A percentile compares a stretch with the other conserved stretches of the same genome.
Conservation (phyloP, 92 coral and sea anemone species). For the Montipora capitata region DNA sequence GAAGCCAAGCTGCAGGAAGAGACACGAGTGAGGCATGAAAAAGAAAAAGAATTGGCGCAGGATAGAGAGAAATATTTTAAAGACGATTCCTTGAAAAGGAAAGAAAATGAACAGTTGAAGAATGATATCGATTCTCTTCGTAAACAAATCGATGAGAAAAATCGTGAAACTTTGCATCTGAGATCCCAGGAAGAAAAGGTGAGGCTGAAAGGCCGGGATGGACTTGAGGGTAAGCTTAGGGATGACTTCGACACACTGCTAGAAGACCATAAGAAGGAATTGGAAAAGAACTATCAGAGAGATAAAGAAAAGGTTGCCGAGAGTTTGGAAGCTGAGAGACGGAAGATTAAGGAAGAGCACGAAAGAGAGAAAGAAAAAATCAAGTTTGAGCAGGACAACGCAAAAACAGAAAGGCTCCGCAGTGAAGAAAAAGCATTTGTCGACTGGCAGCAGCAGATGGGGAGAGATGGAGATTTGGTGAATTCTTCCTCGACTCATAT, state of each 20-base stretch:
- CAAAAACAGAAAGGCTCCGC: slow-evolving; percentile 45
- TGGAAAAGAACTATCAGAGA: slow-evolving; percentile 74
- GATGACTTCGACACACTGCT: slow-evolving; percentile 92
- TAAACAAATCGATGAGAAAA: slow-evolving; percentile 82
- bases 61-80: slow-evolving; percentile 63
- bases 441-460: slow-evolving; percentile 20
- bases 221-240: slow-evolving; percentile 87
- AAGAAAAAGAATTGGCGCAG: slow-evolving; percentile 68
- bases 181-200: slow-evolving; percentile 80
- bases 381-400: slow-evolving; percentile 68
- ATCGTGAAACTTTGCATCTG: slow-evolving; percentile 70
- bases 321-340: slow-evolving; percentile 75
- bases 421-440: slow-evolving; percentile 59
- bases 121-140: slow-evolving; percentile 78
- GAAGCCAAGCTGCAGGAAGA: slow-evolving; percentile 79
- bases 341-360: slow-evolving; percentile 78
- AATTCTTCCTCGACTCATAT: neutral
- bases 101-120: slow-evolving; percentile 75
- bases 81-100: slow-evolving; percentile 61
- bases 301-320: slow-evolving; percentile 88
- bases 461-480: neutral
- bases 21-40: slow-evolving; percentile 63
- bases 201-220: slow-evolving; percentile 84
- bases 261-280: slow-evolving; percentile 82
- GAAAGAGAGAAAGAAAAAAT: slow-evolving; percentile 74